phyloP scores from a whole-genome alignment of 1,140 invertebrate species.

The Hermatobates lingyangjiaoensis region DNA sequence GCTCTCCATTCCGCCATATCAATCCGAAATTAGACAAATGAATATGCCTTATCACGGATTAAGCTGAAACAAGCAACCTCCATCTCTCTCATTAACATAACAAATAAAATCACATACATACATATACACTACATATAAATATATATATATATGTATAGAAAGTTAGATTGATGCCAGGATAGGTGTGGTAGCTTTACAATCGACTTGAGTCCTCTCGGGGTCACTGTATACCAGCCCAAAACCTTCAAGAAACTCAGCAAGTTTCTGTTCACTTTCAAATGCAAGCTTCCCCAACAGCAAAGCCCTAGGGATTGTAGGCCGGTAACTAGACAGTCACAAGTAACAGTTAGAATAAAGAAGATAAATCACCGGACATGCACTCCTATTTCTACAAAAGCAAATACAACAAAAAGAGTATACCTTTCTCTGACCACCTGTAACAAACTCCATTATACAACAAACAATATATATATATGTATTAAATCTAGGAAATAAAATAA shows the following conservation, averaged over 20 bases:
- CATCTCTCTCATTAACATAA: too few relatives aligned
- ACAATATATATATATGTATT: not conserved
- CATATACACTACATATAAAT: too few relatives aligned
- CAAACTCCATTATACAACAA: not conserved
- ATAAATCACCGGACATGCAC: slow-evolving; percentile 4
- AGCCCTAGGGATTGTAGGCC: slow-evolving; percentile 67
- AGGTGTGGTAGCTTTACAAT: slow-evolving; percentile 65
- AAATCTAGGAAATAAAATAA: not conserved
- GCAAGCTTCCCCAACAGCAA: slow-evolving; percentile 70
- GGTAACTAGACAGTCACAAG: slow-evolving; percentile 69
- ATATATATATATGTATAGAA: too few relatives aligned
- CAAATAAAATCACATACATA: too few relatives aligned
- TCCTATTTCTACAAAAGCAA: not conserved
- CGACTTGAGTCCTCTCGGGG: slow-evolving; percentile 46
- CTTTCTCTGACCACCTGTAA: not conserved
- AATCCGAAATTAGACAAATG: too few relatives aligned
- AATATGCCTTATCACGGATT: too few relatives aligned
- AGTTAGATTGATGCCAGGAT: too few relatives aligned
- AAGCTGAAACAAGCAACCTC: too few relatives aligned
- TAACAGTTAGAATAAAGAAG: slow-evolving; percentile 7
- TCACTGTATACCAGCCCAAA: slow-evolving; percentile 58
- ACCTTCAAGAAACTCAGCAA: slow-evolving; percentile 66
- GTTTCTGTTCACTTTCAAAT: slow-evolving; percentile 62
- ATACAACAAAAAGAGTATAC: not conserved
- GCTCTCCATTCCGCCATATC: too few relatives aligned